phyloP scores from a whole-genome alignment of 2,888 invertebrate species.

The Vanessa cardui region DNA sequence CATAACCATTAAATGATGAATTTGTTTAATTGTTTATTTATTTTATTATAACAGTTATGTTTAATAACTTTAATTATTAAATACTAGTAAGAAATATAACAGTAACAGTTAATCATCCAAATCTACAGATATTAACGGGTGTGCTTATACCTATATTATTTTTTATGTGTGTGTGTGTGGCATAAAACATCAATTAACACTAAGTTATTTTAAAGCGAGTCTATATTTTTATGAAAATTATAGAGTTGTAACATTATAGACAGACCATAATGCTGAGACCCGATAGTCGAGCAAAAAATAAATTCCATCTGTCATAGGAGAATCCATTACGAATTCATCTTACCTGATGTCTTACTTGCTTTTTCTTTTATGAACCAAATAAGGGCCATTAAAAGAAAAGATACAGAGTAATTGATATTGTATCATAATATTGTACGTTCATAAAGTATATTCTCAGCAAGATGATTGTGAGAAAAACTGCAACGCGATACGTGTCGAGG shows the following conservation, averaged over 20 bases:
- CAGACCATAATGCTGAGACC: background rate
- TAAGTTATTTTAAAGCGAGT: background rate
- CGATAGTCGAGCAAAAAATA: constrained; percentile 16
- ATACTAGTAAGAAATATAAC: too few relatives aligned
- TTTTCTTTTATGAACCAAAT: constrained; percentile 16
- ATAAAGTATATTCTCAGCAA: constrained; percentile 2
- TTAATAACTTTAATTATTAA: too few relatives aligned
- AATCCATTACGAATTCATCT: constrained; percentile 21
- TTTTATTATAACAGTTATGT: too few relatives aligned
- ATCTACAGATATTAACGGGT: too few relatives aligned
- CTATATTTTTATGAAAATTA: background rate
- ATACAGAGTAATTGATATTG: constrained; percentile 1
- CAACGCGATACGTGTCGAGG: constrained; percentile 7
- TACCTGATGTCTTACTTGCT: constrained; percentile 15
- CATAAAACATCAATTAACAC: background rate
- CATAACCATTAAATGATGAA: too few relatives aligned
- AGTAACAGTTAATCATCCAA: too few relatives aligned
- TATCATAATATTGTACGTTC: background rate
- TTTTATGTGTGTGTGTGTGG: too few relatives aligned
- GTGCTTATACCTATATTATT: too few relatives aligned
- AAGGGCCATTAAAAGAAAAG: constrained; percentile 4
- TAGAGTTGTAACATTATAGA: background rate
- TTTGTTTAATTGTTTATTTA: too few relatives aligned
- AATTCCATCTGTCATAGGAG: constrained; percentile 13
- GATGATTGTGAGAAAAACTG: constrained; percentile 23